A percentile compares a stretch with the other conserved stretches of the same genome.
Evolutionary conservation across 2,797 vertebrate genomes (phyloP).

Genomic region (Hirundo rustica): DNA sequence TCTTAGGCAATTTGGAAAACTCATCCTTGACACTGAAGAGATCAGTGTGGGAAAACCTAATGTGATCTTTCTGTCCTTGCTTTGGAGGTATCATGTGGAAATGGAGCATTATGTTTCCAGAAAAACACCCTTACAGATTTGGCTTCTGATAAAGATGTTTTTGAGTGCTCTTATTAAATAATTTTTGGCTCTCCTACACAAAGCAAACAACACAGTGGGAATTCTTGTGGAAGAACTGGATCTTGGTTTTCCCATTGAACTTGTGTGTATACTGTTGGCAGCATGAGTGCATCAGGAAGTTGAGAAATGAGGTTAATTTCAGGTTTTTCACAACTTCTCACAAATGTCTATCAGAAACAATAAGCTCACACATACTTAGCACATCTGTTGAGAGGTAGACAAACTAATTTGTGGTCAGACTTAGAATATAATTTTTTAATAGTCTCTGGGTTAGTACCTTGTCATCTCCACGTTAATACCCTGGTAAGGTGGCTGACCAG

Average conservation of each 20-base stretch:
- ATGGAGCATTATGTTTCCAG: neutral
- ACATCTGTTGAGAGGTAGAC: neutral
- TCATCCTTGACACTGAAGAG: neutral
- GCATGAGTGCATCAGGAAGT: neutral
- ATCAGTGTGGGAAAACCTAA: neutral
- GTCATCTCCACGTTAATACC: neutral
- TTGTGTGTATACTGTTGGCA: accelerated
- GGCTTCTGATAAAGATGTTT: neutral
- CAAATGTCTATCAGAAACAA: neutral
- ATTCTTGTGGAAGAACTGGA: neutral
- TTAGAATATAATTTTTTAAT: neutral
- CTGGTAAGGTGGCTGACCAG: neutral
- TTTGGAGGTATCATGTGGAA: neutral
- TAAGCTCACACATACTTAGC: neutral
- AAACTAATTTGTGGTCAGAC: neutral
- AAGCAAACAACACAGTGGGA: neutral
- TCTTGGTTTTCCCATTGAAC: neutral
- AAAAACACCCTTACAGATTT: neutral
- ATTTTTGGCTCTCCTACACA: neutral
- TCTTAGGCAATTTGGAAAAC: neutral
- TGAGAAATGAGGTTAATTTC: neutral
- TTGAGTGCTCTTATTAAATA: neutral
- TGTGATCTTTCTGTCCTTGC: neutral
- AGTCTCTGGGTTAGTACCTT: neutral
- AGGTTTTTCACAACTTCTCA: neutral